Evolutionary conservation across 2,113 vertebrate genomes (phyloP).

Genomic region (Elaphurus davidianus): DNA sequence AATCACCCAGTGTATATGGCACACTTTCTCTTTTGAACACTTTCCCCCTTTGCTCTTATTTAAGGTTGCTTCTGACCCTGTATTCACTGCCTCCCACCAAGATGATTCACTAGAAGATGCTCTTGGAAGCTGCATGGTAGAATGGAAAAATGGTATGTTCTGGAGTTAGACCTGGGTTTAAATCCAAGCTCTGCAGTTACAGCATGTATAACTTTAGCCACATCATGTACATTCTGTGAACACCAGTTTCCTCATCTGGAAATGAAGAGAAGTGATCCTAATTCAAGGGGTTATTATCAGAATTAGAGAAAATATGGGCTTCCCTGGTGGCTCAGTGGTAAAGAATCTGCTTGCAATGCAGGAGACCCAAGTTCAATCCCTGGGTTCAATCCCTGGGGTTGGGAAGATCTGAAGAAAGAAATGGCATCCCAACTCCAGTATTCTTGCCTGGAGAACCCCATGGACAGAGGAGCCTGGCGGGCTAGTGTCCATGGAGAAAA

Average conservation of each 20-base stretch:
- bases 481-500: conserved; percentile 9
- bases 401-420: not conserved
- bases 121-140: not conserved
- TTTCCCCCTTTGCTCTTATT: not conserved
- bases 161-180: not conserved
- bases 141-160: not conserved
- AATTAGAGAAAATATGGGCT: conserved; percentile 3
- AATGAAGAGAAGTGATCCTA: not conserved
- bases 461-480: not conserved
- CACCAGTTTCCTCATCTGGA: not conserved
- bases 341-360: not conserved
- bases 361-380: not conserved
- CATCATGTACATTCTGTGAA: not conserved
- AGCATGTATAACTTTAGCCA: not conserved
- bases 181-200: not conserved
- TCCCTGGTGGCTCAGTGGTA: not conserved
- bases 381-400: not conserved
- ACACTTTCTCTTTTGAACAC: not conserved
- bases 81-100: not conserved
- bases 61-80: not conserved
- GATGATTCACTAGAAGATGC: not conserved
- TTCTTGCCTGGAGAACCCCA: not conserved
- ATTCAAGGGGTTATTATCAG: not conserved
- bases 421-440: not conserved
- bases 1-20: not conserved